phyloP scores from a whole-genome alignment of 2,888 invertebrate species.

The Agriopis leucophaearia region DNA sequence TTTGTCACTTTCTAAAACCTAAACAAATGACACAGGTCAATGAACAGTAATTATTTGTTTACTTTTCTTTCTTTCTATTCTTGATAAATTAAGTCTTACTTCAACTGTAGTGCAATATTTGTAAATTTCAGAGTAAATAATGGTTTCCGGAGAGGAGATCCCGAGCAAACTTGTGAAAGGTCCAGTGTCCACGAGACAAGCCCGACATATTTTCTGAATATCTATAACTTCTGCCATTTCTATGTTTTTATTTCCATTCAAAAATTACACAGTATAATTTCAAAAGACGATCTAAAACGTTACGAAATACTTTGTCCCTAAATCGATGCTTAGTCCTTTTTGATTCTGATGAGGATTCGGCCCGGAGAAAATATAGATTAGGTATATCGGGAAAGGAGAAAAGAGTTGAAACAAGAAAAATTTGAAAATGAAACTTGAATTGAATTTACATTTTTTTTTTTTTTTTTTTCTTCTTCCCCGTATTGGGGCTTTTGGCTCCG shows the following conservation, averaged over 20 bases:
- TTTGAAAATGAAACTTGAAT: too few relatives aligned
- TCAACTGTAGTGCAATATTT: slow-evolving; percentile 81
- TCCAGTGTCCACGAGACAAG: slow-evolving; percentile 74
- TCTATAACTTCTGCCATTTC: slow-evolving; percentile 65
- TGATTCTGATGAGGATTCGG: too few relatives aligned
- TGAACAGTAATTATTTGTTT: background rate
- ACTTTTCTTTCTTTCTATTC: background rate
- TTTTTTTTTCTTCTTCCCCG: too few relatives aligned
- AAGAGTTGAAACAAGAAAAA: too few relatives aligned
- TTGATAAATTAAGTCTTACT: slow-evolving; percentile 54
- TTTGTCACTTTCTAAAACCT: slow-evolving; percentile 74
- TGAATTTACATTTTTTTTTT: too few relatives aligned
- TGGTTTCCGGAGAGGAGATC: slow-evolving; percentile 63
- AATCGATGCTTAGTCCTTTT: too few relatives aligned
- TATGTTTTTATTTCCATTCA: background rate
- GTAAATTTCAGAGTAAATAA: slow-evolving; percentile 64
- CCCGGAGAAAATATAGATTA: too few relatives aligned
- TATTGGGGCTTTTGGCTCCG: too few relatives aligned
- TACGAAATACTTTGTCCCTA: too few relatives aligned
- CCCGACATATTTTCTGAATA: slow-evolving; percentile 75
- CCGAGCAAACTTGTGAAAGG: slow-evolving; percentile 76
- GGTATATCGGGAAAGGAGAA: too few relatives aligned
- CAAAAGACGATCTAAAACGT: background rate
- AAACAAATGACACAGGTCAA: slow-evolving; percentile 41
- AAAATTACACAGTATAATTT: background rate